A percentile compares a stretch with the other conserved stretches of the same genome.
Evolutionary conservation across 2,113 vertebrate species (phyloP).

Genomic region (Corythaeola cristata): DNA sequence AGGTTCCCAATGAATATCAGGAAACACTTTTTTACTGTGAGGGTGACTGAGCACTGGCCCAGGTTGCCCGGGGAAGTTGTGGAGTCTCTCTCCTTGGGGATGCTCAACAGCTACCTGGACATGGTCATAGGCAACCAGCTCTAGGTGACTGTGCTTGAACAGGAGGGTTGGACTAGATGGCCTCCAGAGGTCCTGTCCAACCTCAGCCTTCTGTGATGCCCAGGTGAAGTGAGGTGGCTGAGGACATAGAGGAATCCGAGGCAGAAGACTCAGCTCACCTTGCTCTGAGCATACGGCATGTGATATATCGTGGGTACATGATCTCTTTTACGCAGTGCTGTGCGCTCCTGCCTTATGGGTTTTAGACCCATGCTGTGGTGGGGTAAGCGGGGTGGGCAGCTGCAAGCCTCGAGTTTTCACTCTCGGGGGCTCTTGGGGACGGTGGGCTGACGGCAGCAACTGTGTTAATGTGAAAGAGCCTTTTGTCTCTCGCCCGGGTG

Average conservation of each 20-base stretch:
- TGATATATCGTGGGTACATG: too few relatives aligned
- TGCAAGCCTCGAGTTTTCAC: background rate
- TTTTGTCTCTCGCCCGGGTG: accelerated
- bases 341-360: accelerated
- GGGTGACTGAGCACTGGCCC: background rate
- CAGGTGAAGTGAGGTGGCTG: background rate
- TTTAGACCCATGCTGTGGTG: accelerated
- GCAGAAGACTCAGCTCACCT: background rate
- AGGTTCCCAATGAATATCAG: background rate
- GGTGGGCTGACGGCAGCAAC: background rate
- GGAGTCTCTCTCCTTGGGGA: background rate
- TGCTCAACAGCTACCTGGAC: background rate
- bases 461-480: background rate
- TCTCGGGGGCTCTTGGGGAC: accelerated
- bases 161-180: background rate
- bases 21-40: background rate
- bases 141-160: background rate
- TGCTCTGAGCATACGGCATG: background rate
- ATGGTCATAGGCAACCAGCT: background rate
- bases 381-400: background rate
- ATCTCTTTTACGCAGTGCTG: background rate
- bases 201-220: background rate
- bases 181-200: background rate
- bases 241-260: background rate
- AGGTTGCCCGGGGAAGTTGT: background rate